phyloP scores from a whole-genome alignment of 2,113 vertebrate species.

The Lota lota region DNA sequence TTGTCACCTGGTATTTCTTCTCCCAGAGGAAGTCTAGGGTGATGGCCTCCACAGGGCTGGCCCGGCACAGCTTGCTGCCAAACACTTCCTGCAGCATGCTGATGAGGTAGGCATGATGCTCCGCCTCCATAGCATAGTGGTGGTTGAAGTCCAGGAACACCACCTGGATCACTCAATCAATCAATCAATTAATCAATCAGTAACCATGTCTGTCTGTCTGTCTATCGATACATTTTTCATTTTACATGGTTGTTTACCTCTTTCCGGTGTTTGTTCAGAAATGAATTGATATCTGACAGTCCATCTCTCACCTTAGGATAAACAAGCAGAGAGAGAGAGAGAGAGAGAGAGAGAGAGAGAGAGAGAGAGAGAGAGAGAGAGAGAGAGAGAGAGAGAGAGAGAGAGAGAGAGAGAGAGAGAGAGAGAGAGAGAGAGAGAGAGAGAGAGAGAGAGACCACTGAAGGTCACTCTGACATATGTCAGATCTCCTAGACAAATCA shows the following conservation, averaged over 20 bases:
- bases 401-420: too few relatives aligned
- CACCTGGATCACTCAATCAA: conserved; percentile 65
- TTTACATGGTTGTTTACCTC: conserved; percentile 41
- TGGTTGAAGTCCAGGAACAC: conserved; percentile 97
- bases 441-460: too few relatives aligned
- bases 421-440: too few relatives aligned
- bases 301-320: conserved; percentile 78
- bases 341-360: neutral
- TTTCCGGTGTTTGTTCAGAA: conserved; percentile 79
- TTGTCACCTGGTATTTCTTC: conserved; percentile 82
- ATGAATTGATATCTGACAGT: conserved; percentile 84
- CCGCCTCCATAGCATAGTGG: conserved; percentile 91
- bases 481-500: too few relatives aligned
- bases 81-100: conserved; percentile 83
- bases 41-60: conserved; percentile 81
- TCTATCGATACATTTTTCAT: neutral
- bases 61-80: conserved; percentile 81
- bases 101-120: conserved; percentile 84
- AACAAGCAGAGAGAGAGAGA: neutral
- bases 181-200: neutral
- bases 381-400: too few relatives aligned
- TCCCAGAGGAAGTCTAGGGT: conserved; percentile 87
- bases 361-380: too few relatives aligned
- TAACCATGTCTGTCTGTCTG: neutral
- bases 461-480: too few relatives aligned